Evolutionary conservation across 2,888 invertebrate genomes (phyloP).

Genomic region (Chalcosyrphus nemorum): DNA sequence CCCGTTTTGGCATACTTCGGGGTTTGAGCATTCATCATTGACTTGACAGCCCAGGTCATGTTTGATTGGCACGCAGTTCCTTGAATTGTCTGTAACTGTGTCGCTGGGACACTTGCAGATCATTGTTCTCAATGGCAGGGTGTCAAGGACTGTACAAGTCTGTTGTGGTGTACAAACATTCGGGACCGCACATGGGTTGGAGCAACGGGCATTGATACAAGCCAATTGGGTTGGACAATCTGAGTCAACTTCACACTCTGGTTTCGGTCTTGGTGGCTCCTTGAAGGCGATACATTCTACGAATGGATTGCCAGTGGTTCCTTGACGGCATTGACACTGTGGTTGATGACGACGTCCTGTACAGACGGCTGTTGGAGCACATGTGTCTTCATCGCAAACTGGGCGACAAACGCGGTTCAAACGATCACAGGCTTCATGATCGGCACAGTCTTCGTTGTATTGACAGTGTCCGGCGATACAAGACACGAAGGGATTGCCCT

Average conservation of each 20-base stretch:
- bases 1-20: constrained; percentile 89
- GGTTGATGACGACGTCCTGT: constrained; percentile 89
- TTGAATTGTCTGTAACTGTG: constrained; percentile 88
- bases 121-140: constrained; percentile 90
- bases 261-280: constrained; percentile 79
- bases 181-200: constrained; percentile 88
- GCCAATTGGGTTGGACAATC: constrained; percentile 90
- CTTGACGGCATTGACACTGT: constrained; percentile 89
- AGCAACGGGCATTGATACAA: constrained; percentile 89
- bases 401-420: constrained; percentile 91
- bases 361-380: constrained; percentile 91
- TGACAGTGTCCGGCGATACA: constrained; percentile 93
- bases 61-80: constrained; percentile 86
- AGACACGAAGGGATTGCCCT: constrained; percentile 90
- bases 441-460: constrained; percentile 94
- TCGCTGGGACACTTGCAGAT: constrained; percentile 94
- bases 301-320: constrained; percentile 91
- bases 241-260: constrained; percentile 88
- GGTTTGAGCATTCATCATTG: constrained; percentile 89
- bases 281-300: constrained; percentile 85
- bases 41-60: constrained; percentile 86
- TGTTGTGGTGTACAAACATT: constrained; percentile 90
- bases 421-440: constrained; percentile 92
- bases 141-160: constrained; percentile 90
- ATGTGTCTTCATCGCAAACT: constrained; percentile 91